Percentiles rank a stretch among this genome's conserved stretches.
phyloP scores from a whole-genome alignment of 2,888 invertebrate genomes.

The Plebejus anna region DNA sequence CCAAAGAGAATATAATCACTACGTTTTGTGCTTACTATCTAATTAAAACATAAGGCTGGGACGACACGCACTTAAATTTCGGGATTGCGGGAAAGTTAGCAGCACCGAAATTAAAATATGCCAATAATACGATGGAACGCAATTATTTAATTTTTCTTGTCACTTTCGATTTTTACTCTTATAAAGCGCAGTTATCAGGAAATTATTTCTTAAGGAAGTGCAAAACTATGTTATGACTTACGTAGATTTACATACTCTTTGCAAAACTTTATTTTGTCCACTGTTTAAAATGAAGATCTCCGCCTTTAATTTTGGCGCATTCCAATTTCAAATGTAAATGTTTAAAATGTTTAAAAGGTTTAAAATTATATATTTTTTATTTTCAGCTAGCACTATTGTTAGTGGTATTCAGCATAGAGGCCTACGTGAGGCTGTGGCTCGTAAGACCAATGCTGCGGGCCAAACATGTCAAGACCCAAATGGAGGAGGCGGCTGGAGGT shows the following conservation, averaged over 20 bases:
- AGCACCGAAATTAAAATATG: neutral
- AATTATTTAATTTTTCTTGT: too few relatives aligned
- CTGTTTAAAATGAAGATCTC: neutral
- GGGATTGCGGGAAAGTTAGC: neutral
- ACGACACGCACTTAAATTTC: neutral
- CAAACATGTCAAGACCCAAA: conserved; percentile 86
- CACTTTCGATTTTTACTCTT: too few relatives aligned
- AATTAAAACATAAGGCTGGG: neutral
- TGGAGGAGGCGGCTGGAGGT: conserved; percentile 87
- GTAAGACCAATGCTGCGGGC: conserved; percentile 86
- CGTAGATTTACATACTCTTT: neutral
- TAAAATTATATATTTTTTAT: conserved; percentile 42
- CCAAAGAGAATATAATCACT: too few relatives aligned
- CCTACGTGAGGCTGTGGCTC: conserved; percentile 87
- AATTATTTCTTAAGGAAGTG: too few relatives aligned
- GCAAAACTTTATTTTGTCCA: neutral
- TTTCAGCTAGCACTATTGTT: conserved; percentile 82
- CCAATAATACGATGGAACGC: too few relatives aligned
- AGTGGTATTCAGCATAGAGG: conserved; percentile 85
- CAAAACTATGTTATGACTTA: too few relatives aligned
- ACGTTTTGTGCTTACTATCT: too few relatives aligned
- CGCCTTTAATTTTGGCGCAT: neutral
- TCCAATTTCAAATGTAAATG: neutral
- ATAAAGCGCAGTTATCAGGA: too few relatives aligned
- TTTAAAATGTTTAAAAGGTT: too few relatives aligned